phyloP scores from a whole-genome alignment of 1,140 invertebrate species.

The Tenebrio molitor region DNA sequence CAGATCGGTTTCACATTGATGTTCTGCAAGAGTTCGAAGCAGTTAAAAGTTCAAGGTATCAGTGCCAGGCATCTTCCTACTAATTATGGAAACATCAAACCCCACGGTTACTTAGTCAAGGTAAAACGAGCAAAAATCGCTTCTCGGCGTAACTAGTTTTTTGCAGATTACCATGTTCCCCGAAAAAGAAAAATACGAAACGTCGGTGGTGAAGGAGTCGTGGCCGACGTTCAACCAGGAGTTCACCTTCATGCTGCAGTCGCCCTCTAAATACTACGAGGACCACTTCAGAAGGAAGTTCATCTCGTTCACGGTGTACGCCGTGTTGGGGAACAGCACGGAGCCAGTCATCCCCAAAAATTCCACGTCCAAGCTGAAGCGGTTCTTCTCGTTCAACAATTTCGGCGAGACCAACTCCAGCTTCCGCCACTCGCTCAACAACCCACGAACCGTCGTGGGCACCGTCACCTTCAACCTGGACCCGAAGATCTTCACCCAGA shows the following conservation, averaged over 20 bases:
- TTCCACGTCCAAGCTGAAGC: conserved; percentile 44
- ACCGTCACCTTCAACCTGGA: conserved; percentile 81
- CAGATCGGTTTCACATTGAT: conserved; percentile 81
- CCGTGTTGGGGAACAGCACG: conserved; percentile 74
- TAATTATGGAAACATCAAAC: conserved; percentile 78
- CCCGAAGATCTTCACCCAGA: conserved; percentile 76
- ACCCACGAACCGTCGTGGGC: conserved; percentile 75
- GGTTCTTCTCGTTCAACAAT: conserved; percentile 57
- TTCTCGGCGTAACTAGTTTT: conserved; percentile 38
- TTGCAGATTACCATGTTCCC: conserved; percentile 82
- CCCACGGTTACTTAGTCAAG: conserved; percentile 83
- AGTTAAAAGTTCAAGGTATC: conserved; percentile 78
- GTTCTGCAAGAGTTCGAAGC: conserved; percentile 72
- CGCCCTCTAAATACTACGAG: conserved; percentile 68
- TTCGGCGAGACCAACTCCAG: conserved; percentile 57
- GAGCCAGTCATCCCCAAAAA: conserved; percentile 62
- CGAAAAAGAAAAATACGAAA: conserved; percentile 80
- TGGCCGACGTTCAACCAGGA: conserved; percentile 85
- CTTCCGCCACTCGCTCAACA: conserved; percentile 71
- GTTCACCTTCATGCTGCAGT: conserved; percentile 75
- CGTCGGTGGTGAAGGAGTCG: conserved; percentile 78
- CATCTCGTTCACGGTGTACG: conserved; percentile 80
- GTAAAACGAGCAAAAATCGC: conserved; percentile 63
- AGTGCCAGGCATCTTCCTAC: conserved; percentile 81
- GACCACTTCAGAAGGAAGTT: conserved; percentile 77